Percentiles rank a stretch among this genome's conserved stretches.
phyloP scores from a whole-genome alignment of 2,888 invertebrate genomes.

The Sepioteuthis lessoniana region DNA sequence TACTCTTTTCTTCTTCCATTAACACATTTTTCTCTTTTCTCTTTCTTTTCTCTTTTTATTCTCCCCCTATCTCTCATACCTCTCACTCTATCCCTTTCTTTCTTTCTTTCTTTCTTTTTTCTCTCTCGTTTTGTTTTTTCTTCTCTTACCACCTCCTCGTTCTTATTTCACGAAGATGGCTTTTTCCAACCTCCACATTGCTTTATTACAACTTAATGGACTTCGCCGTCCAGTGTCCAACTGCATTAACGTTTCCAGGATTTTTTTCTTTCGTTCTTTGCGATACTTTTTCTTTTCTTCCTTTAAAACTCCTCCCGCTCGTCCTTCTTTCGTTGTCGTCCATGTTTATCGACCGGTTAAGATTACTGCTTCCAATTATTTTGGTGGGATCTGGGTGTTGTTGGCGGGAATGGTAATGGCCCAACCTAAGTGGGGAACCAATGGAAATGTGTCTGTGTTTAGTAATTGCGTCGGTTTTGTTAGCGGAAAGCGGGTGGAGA shows the following conservation, averaged over 20 bases:
- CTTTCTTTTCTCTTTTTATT: too few relatives aligned
- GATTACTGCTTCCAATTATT: background rate
- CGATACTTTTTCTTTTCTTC: background rate
- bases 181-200: background rate
- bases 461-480: slow-evolving; percentile 33
- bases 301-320: background rate
- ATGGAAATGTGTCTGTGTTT: slow-evolving; percentile 7
- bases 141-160: too few relatives aligned
- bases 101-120: too few relatives aligned
- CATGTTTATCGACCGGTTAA: slow-evolving; percentile 33
- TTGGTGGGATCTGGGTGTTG: background rate
- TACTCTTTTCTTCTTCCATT: too few relatives aligned
- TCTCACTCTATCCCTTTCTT: too few relatives aligned
- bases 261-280: background rate
- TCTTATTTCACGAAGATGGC: too few relatives aligned
- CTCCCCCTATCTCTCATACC: too few relatives aligned
- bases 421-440: slow-evolving; percentile 33
- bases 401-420: slow-evolving; percentile 20
- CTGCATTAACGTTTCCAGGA: background rate
- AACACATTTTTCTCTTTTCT: too few relatives aligned
- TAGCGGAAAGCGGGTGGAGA: background rate
- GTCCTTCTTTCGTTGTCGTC: slow-evolving; percentile 33
- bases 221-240: slow-evolving; percentile 33
- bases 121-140: too few relatives aligned
- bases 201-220: slow-evolving; percentile 23